phyloP scores from a whole-genome alignment of 1,140 invertebrate species.

The Chironomus striatipennis region DNA sequence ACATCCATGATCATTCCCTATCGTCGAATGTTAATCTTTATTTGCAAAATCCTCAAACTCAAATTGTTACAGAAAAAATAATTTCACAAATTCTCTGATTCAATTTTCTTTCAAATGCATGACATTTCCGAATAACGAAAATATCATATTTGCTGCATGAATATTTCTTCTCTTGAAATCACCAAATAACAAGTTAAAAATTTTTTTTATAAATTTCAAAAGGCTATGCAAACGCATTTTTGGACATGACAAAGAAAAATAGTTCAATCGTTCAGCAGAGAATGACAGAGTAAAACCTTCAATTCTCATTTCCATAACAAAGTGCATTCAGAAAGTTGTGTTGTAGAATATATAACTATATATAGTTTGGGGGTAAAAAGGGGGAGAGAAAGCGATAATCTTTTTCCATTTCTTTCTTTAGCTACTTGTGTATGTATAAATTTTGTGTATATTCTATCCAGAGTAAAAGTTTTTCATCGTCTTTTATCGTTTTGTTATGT shows the following conservation, averaged over 20 bases:
- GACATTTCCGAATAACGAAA: background rate
- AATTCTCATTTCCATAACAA: too few relatives aligned
- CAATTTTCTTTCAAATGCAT: background rate
- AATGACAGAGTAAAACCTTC: too few relatives aligned
- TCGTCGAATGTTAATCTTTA: too few relatives aligned
- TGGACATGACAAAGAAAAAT: too few relatives aligned
- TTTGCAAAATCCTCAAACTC: too few relatives aligned
- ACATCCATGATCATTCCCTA: too few relatives aligned
- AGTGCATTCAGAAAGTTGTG: background rate
- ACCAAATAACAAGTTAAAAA: too few relatives aligned
- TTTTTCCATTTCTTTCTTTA: constrained; percentile 14
- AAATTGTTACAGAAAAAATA: too few relatives aligned
- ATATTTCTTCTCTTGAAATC: background rate
- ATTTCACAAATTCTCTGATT: background rate
- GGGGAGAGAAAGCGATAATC: background rate
- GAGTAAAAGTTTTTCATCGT: constrained; percentile 1
- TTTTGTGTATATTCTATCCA: background rate
- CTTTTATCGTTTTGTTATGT: background rate
- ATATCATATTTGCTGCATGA: background rate
- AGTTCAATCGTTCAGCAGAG: too few relatives aligned
- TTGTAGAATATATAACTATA: background rate
- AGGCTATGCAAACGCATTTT: too few relatives aligned
- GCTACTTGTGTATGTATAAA: constrained; percentile 7
- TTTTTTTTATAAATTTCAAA: too few relatives aligned
- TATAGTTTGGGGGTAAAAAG: background rate